phyloP scores from a whole-genome alignment of 53 echinoderm and acorn worm species.

The Pentamera pediparva region DNA sequence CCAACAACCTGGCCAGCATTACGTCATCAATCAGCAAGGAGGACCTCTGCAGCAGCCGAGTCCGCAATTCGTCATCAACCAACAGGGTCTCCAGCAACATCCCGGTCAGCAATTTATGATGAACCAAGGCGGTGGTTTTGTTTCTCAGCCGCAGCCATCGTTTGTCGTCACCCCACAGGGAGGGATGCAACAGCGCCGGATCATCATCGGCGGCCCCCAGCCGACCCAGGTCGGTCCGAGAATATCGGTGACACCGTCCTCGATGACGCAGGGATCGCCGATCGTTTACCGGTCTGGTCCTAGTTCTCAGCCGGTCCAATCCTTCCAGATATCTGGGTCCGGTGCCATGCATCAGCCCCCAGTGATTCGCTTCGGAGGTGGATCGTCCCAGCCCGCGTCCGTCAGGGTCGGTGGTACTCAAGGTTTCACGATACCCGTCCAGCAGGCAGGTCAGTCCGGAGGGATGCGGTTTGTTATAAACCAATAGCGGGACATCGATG shows the following conservation, averaged over 20 bases:
- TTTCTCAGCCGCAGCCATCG: background rate
- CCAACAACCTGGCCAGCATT: background rate
- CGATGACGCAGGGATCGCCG: background rate
- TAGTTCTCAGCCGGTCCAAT: slow-evolving; percentile 1
- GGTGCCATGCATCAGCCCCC: background rate
- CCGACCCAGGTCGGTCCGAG: background rate
- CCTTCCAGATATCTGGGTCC: slow-evolving; percentile 9
- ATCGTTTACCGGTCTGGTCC: slow-evolving; percentile 2
- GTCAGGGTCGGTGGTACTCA: background rate
- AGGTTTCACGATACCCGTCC: background rate
- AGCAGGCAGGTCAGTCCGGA: slow-evolving; percentile 17
- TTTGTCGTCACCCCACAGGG: slow-evolving; percentile 5
- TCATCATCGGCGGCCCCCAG: slow-evolving; percentile 11
- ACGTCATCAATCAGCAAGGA: slow-evolving; percentile 3
- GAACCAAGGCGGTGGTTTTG: background rate
- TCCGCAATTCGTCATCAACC: background rate
- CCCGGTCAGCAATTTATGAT: slow-evolving; percentile 10
- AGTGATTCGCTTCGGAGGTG: slow-evolving; percentile 1
- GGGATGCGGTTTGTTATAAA: slow-evolving; percentile 24
- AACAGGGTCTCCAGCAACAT: background rate
- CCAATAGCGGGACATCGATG: background rate
- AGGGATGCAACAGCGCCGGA: slow-evolving; percentile 6
- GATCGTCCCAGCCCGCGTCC: background rate
- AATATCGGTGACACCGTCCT: background rate
- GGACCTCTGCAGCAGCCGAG: background rate